Conservation (phyloP, 1,140 invertebrate species). For the Dufourea novaeangliae region DNA sequence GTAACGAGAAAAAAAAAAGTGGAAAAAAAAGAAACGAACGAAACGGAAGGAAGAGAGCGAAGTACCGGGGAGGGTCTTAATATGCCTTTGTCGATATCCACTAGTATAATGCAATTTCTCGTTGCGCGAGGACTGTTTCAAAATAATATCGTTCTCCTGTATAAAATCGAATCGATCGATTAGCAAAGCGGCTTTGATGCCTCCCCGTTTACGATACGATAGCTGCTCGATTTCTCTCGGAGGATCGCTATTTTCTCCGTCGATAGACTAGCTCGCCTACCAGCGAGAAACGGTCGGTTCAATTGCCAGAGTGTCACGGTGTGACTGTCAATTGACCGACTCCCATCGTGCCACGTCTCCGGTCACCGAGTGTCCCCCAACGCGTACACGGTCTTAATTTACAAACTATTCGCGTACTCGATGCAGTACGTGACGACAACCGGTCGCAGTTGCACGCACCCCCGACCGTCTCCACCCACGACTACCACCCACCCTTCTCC, state of each 20-base stretch:
- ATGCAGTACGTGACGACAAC: constrained; percentile 60
- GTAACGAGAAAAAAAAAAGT: neutral
- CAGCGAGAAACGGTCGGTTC: constrained; percentile 2
- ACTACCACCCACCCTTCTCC: neutral
- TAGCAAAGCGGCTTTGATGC: neutral
- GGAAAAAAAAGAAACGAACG: neutral
- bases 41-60: no score
- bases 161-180: constrained; percentile 11
- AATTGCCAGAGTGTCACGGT: neutral
- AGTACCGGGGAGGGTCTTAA: no score
- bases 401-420: constrained; percentile 68
- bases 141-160: constrained; percentile 8
- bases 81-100: constrained; percentile 7
- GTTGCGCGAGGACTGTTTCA: neutral
- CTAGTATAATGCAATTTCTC: constrained; percentile 14
- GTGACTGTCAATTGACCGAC: neutral
- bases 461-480: neutral
- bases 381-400: constrained; percentile 66
- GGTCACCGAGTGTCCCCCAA: neutral
- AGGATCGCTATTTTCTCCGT: neutral
- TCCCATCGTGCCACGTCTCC: neutral
- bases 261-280: neutral
- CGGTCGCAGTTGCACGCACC: constrained; percentile 42
- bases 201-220: neutral
- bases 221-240: neutral